Evolutionary conservation across 2,888 invertebrate genomes (phyloP), one percentile per base, ranked within the genome.

Genomic region (Andrena chrysosceles): DNA sequence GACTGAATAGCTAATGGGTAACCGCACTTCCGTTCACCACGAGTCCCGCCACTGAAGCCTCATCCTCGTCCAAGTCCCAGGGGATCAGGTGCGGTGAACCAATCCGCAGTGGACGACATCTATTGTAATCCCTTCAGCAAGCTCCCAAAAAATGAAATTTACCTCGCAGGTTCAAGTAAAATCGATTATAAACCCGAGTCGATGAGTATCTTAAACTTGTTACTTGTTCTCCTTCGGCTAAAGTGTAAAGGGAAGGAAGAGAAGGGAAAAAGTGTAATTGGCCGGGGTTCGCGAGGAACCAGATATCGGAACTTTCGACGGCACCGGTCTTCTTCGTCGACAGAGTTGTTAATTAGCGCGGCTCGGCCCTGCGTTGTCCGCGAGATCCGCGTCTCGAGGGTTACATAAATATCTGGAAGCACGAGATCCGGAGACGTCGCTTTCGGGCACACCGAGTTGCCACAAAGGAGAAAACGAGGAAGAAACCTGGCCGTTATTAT

Each of bases 401-500:
- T 84, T 87, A 85, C 81, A 84, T 82, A 85, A 87, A 84, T 48
- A 31, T 8, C 10, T 33, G 81, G 59, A 76, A 64, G 23, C 66
- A 10, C 33, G 29, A 54, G 62, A 31, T 31, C 49, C 8, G 29
- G 54, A 52, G 23, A 20, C 42, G 23, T 59, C 48, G 78, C 52
- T 80, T 33, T 62, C 54, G 4, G 69, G 16, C 10, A 33, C 49
- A 26, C 56, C 23, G 72, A 23, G 82, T 69, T 75, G 74, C 74
- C 78, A 74, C 75, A 81, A 85, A 82, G 84, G 84, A 87, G 85
- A 85, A 84, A 87, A 82, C 74, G 82, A 68, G 52, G 63, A 80
- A 77, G 84, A 81, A 78, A 78, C 29, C 42, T 54, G 63, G 23
- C 63, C 73, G 35, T 73, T 63, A 60, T 73, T 73, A 81, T 69